These are phyloP conservation scores for Carabus problematicus DNA, from an alignment of 2,888 invertebrate species.

Conservation along the genomic window DNA sequence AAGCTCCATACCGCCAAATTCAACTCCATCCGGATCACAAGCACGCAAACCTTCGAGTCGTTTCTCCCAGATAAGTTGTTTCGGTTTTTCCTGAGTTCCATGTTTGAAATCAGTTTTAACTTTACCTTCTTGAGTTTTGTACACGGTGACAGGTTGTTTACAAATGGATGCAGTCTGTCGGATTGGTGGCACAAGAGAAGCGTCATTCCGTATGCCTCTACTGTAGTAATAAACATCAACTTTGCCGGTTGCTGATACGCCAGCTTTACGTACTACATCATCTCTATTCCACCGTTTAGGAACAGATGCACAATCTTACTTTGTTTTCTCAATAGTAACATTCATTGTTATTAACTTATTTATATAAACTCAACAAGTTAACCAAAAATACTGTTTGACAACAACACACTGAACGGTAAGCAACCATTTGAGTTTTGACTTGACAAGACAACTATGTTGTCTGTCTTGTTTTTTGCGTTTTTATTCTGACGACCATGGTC, in stretches of 20 bases:
- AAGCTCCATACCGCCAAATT: conserved; percentile 83
- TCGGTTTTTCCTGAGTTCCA: conserved; percentile 90
- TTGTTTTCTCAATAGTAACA: conserved; percentile 77
- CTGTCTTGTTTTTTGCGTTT: no score
- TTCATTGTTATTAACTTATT: conserved; percentile 61
- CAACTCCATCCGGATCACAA: conserved; percentile 84
- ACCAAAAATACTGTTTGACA: conserved; percentile 21
- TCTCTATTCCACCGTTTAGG: conserved; percentile 84
- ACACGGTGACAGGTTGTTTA: conserved; percentile 97
- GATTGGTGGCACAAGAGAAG: conserved; percentile 91
- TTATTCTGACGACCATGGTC: no score
- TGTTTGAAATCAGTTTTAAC: conserved; percentile 91
- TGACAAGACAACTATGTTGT: no score
- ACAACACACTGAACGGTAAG: conserved; percentile 19
- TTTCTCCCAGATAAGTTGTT: conserved; percentile 88
- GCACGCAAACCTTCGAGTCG: conserved; percentile 81
- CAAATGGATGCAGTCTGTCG: conserved; percentile 98
- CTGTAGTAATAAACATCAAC: conserved; percentile 94
- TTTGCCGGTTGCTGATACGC: conserved; percentile 82
- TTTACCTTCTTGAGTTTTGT: conserved; percentile 90
- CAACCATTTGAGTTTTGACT: no score
- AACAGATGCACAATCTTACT: conserved; percentile 75
- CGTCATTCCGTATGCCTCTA: conserved; percentile 83
- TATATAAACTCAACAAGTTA: conserved; percentile 24
- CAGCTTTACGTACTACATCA: conserved; percentile 82